These are phyloP conservation scores for Dendrophyllia cribrosa DNA, from an alignment of 64 coral and sea anemone species.

Conservation along the genomic window DNA sequence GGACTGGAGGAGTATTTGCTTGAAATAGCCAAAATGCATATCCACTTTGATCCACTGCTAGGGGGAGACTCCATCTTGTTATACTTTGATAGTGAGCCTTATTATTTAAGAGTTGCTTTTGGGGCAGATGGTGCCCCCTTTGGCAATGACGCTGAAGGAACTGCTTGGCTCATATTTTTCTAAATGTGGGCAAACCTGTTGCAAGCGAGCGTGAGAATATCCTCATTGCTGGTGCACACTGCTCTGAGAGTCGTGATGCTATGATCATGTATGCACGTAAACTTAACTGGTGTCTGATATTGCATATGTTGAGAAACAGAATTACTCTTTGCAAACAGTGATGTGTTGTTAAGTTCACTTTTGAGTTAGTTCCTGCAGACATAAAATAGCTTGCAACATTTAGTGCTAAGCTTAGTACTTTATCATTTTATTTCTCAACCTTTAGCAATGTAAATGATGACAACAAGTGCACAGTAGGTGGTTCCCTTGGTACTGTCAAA, in stretches of 20 bases:
- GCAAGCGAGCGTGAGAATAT: constrained; percentile 51
- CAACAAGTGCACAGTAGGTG: constrained; percentile 19
- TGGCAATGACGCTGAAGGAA: constrained; percentile 32
- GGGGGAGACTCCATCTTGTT: constrained; percentile 41
- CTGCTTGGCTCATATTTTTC: constrained; percentile 47
- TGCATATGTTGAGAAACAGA: constrained; percentile 2
- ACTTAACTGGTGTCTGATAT: constrained; percentile 62
- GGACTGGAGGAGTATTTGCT: constrained; percentile 42
- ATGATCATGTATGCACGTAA: constrained; percentile 1
- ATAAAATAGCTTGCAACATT: constrained; percentile 44
- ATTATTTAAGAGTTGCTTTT: constrained; percentile 44
- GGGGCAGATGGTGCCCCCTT: constrained; percentile 25
- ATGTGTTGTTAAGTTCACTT: constrained; percentile 58
- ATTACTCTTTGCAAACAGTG: constrained; percentile 37
- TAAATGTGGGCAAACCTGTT: constrained; percentile 57
- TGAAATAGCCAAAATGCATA: constrained; percentile 27
- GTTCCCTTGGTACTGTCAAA: constrained; percentile 13
- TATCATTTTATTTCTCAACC: constrained; percentile 24
- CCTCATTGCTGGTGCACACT: constrained; percentile 27
- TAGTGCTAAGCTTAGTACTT: constrained; percentile 38
- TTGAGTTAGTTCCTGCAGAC: constrained; percentile 51
- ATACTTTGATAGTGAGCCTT: constrained; percentile 36
- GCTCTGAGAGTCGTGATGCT: constrained; percentile 1
- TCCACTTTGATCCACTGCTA: constrained; percentile 38
- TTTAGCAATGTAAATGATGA: constrained; percentile 47